Percentiles rank a stretch among this genome's conserved stretches.
These are phyloP conservation scores for Leptinotarsa juncta DNA, from an alignment of 2,888 invertebrate species.

Conservation along the genomic window DNA sequence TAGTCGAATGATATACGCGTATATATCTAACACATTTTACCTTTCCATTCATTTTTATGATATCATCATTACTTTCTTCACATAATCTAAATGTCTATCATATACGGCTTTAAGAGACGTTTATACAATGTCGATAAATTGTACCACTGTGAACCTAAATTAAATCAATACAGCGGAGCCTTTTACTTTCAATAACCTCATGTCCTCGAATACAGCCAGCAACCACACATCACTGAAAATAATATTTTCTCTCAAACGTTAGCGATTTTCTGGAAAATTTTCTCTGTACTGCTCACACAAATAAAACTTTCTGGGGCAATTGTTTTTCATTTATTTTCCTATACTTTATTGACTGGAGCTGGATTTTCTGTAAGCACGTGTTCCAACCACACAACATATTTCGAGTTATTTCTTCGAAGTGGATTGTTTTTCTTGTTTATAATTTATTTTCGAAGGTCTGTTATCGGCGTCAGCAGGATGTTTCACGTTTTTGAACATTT, in stretches of 20 bases:
- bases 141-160: no score
- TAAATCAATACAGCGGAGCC: no score
- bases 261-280: not conserved
- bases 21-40: no score
- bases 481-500: not conserved
- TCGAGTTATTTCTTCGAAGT: not conserved
- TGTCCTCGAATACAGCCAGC: not conserved
- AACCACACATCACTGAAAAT: not conserved
- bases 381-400: not conserved
- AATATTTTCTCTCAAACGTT: not conserved
- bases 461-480: not conserved
- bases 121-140: no score
- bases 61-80: no score
- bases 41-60: no score
- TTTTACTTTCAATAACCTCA: not conserved
- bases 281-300: not conserved
- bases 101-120: no score
- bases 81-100: no score
- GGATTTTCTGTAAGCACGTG: conserved; percentile 1
- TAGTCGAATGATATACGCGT: no score
- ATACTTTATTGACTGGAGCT: not conserved
- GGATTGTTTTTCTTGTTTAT: not conserved
- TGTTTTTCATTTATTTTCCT: not conserved
- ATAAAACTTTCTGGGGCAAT: not conserved
- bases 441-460: not conserved